phyloP scores from a whole-genome alignment of 2,797 vertebrate species.

The Dryobates pubescens region DNA sequence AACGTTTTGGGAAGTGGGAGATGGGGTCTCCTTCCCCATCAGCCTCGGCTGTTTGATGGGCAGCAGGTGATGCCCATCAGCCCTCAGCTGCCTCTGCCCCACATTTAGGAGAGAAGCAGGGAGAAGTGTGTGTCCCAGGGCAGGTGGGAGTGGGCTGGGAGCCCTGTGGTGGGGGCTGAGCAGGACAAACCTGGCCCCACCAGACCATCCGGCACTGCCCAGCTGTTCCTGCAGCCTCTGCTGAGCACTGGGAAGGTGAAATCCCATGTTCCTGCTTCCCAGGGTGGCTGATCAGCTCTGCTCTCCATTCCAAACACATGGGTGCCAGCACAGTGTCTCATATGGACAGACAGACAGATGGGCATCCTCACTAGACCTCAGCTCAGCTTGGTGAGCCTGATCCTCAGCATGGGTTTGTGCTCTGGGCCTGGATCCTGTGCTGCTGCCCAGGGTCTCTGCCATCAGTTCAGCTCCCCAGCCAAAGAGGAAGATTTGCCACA shows the following conservation, averaged over 20 bases:
- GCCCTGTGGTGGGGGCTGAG: not conserved
- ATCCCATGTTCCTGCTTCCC: not conserved
- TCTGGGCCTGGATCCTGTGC: not conserved
- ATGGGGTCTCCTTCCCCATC: fast-evolving
- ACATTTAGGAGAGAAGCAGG: not conserved
- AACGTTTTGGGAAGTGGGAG: not conserved
- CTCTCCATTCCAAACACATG: not conserved
- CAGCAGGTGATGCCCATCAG: not conserved
- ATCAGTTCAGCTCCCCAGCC: fast-evolving
- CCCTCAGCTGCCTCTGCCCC: fast-evolving
- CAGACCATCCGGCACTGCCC: fast-evolving
- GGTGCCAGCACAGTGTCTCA: not conserved
- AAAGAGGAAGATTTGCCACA: not conserved
- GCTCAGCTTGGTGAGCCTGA: not conserved
- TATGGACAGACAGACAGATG: not conserved
- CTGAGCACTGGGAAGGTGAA: fast-evolving
- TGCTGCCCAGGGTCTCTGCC: not conserved
- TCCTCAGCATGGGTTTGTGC: fast-evolving
- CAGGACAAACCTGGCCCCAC: not conserved
- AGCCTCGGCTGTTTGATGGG: not conserved
- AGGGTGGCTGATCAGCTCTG: not conserved
- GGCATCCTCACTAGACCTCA: not conserved
- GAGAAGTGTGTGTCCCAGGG: not conserved
- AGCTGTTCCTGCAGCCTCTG: not conserved
- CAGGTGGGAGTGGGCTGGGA: not conserved